phyloP scores from a whole-genome alignment of 2,797 vertebrate species.

The Myripristis murdjan region DNA sequence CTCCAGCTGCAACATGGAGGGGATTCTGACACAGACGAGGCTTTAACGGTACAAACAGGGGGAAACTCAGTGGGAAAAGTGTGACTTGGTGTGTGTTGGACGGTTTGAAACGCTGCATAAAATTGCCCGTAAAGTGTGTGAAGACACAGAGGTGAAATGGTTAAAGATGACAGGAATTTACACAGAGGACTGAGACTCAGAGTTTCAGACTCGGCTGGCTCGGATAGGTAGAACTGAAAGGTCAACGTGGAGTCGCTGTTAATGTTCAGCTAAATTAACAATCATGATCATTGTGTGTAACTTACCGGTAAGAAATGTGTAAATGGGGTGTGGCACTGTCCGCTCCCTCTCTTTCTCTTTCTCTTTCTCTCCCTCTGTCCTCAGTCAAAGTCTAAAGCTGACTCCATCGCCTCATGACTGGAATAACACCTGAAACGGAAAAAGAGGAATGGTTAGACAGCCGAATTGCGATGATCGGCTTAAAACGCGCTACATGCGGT shows the following conservation, averaged over 20 bases:
- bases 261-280: no score
- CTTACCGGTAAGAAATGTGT: constrained; percentile 68
- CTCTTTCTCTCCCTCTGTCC: constrained; percentile 15
- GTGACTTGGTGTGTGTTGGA: no score
- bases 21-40: constrained; percentile 8
- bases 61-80: constrained; percentile 12
- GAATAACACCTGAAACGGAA: constrained; percentile 44
- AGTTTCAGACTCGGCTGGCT: no score
- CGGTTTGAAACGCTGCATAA: neutral
- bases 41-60: neutral
- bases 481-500: no score
- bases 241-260: no score
- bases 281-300: neutral
- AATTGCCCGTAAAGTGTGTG: neutral
- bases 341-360: constrained; percentile 21
- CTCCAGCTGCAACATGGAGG: constrained; percentile 28
- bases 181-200: no score
- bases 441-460: neutral
- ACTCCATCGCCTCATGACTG: constrained; percentile 63
- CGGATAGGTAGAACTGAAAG: no score
- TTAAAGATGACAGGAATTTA: neutral
- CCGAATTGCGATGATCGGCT: no score
- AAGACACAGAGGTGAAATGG: neutral
- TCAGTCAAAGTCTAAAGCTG: constrained; percentile 51
- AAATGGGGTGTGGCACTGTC: constrained; percentile 27